Evolutionary conservation across 2,888 invertebrate species (phyloP), one percentile per base, ranked within the genome.

Genomic region (Artemia sp.): DNA sequence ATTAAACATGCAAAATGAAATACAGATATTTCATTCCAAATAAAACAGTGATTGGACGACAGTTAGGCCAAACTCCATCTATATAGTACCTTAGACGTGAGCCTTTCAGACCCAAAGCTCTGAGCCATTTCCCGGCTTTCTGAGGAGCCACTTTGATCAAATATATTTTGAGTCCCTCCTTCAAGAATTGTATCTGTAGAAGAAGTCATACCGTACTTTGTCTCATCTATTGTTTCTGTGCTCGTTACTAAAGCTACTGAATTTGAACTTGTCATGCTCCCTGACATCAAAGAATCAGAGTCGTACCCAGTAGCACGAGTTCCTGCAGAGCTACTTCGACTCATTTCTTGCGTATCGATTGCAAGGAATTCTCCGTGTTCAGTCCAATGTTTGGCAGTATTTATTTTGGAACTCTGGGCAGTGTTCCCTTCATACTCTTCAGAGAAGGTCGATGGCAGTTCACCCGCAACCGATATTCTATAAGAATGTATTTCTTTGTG

Each of bases 221-320:
- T 19, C 19, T 68, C 82, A 76, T 86, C 86, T 74, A 86, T 78
- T 38, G 85, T 85, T 75, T 87, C 87, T 73, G 86, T 82, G 19
- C 86, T 86, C 50, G 90, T 89, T 70, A 90, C 87, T 83, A 90
- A 85, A 12, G 90, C 69, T 12, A 67, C 52, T 50, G 51, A 90
- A 77, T 89, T 89, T 14, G 70, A 66, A 77, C 90, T 90, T 24
- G 90, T 89, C 70, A 89, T 84, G 77, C 90, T 90, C 70, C 89
- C 89, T 0, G 90, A 89, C 86, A 89, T 89, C 58, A 89, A 85
- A 0, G 90, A 90, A 76, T 90, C 89, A 0, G 87, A 87, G 78
- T 90, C 89, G 73, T 87, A 88, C 76, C 88, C 89, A 0, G 89
- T 89, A 12, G 89, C 90, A 74, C 89, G 85, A 2, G 90, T 90